Evolutionary conservation across 2,797 vertebrate species (phyloP).

Genomic region (Scarus forsteni): DNA sequence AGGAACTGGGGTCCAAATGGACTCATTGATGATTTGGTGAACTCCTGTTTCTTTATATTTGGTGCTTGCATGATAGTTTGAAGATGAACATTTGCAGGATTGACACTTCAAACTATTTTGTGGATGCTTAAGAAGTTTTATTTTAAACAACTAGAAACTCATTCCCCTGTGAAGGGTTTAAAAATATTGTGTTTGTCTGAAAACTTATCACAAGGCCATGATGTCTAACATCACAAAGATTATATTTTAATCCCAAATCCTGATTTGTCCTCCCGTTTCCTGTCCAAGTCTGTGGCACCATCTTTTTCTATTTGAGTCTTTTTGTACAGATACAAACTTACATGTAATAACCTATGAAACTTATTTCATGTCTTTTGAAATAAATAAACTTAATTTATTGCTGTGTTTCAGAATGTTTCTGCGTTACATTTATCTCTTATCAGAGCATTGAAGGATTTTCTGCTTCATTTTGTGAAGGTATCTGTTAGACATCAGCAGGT

Average conservation of each 20-base stretch:
- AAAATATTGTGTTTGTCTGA: slow-evolving; percentile 48
- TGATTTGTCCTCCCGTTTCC: slow-evolving; percentile 14
- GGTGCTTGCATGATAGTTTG: slow-evolving; percentile 42
- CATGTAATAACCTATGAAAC: slow-evolving; percentile 52
- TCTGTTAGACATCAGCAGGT: neutral
- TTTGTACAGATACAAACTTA: slow-evolving; percentile 65
- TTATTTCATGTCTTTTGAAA: slow-evolving; percentile 75
- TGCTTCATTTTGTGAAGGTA: neutral
- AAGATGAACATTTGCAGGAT: slow-evolving; percentile 47
- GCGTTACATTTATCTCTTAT: neutral
- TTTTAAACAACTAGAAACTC: slow-evolving; percentile 20
- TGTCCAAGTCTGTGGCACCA: slow-evolving; percentile 23
- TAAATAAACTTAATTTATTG: slow-evolving; percentile 81
- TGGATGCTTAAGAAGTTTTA: slow-evolving; percentile 42
- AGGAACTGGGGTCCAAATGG: slow-evolving; percentile 32
- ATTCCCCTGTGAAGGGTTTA: slow-evolving; percentile 24
- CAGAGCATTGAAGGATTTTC: neutral
- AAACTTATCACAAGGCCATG: slow-evolving; percentile 31
- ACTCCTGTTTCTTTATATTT: slow-evolving; percentile 15
- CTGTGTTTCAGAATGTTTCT: slow-evolving; percentile 40
- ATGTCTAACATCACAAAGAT: slow-evolving; percentile 45
- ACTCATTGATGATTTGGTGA: slow-evolving; percentile 32
- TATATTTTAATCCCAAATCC: slow-evolving; percentile 26
- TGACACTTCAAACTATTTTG: slow-evolving; percentile 42
- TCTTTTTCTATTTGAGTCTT: slow-evolving; percentile 52